Conservation (phyloP, 1,140 invertebrate species). For the Drosophila arizonae region DNA sequence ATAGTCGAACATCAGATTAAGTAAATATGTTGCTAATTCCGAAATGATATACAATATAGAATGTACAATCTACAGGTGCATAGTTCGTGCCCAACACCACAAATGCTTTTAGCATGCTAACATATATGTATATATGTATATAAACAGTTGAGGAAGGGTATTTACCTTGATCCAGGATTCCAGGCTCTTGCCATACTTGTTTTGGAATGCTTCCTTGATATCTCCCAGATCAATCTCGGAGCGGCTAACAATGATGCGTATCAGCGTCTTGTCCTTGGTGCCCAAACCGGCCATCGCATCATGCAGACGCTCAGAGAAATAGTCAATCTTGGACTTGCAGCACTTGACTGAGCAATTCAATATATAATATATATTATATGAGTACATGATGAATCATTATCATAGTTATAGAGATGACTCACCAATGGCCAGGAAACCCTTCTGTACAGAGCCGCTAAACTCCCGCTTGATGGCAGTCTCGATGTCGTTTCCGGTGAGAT, state of each 20-base stretch:
- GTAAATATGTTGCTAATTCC: not conserved
- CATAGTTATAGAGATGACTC: slow-evolving; percentile 60
- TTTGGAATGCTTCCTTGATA: slow-evolving; percentile 94
- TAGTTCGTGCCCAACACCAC: slow-evolving; percentile 25
- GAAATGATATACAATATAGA: not conserved
- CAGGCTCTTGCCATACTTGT: slow-evolving; percentile 92
- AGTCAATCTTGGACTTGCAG: slow-evolving; percentile 94
- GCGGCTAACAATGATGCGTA: slow-evolving; percentile 94
- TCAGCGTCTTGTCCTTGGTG: slow-evolving; percentile 94
- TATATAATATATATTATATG: not conserved
- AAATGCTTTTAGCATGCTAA: slow-evolving; percentile 14
- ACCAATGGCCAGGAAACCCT: slow-evolving; percentile 94
- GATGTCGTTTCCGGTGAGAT: slow-evolving; percentile 90
- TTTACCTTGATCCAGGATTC: slow-evolving; percentile 92
- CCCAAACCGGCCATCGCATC: slow-evolving; percentile 94
- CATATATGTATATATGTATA: not conserved
- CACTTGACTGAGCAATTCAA: slow-evolving; percentile 88
- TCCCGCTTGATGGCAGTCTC: slow-evolving; percentile 94
- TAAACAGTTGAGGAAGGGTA: slow-evolving; percentile 59
- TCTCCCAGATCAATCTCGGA: slow-evolving; percentile 96
- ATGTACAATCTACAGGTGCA: slow-evolving; percentile 2
- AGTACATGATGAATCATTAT: not conserved
- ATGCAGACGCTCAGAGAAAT: slow-evolving; percentile 95
- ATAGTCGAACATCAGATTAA: not conserved
- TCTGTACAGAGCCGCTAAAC: slow-evolving; percentile 93